Conservation (phyloP, 2,888 invertebrate genomes). For the Busseola fusca region DNA sequence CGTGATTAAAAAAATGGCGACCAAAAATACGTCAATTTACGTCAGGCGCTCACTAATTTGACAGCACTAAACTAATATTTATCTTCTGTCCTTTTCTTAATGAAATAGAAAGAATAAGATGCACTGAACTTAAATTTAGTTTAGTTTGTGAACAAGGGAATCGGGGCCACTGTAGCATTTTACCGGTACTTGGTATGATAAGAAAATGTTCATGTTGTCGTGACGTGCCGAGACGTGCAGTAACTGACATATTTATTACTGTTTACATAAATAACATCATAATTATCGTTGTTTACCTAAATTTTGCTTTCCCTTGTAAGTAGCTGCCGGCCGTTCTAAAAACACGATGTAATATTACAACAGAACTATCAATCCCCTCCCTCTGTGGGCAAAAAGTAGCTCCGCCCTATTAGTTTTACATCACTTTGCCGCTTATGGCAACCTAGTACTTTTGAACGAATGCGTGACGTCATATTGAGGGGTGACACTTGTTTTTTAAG, state of each 20-base stretch:
- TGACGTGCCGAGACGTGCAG: too few species aligned
- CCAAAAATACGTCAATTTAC: too few species aligned
- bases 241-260: background rate
- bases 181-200: too few species aligned
- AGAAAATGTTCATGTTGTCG: background rate
- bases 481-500: background rate
- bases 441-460: slow-evolving; percentile 70
- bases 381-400: slow-evolving; percentile 46
- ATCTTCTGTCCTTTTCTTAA: too few species aligned
- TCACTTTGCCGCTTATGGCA: slow-evolving; percentile 65
- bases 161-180: too few species aligned
- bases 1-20: too few species aligned
- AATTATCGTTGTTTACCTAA: slow-evolving; percentile 13
- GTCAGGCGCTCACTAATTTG: too few species aligned
- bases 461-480: slow-evolving; percentile 69
- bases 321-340: slow-evolving; percentile 13
- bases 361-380: slow-evolving; percentile 13
- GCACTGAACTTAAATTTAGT: too few species aligned
- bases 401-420: slow-evolving; percentile 61
- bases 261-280: slow-evolving; percentile 7
- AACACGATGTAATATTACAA: slow-evolving; percentile 14
- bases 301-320: slow-evolving; percentile 8
- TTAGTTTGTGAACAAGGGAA: too few species aligned
- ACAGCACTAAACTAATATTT: too few species aligned
- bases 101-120: too few species aligned